A percentile compares a stretch with the other conserved stretches of the same genome.
phyloP scores from a whole-genome alignment of 2,797 vertebrate species.

The Periparus ater region DNA sequence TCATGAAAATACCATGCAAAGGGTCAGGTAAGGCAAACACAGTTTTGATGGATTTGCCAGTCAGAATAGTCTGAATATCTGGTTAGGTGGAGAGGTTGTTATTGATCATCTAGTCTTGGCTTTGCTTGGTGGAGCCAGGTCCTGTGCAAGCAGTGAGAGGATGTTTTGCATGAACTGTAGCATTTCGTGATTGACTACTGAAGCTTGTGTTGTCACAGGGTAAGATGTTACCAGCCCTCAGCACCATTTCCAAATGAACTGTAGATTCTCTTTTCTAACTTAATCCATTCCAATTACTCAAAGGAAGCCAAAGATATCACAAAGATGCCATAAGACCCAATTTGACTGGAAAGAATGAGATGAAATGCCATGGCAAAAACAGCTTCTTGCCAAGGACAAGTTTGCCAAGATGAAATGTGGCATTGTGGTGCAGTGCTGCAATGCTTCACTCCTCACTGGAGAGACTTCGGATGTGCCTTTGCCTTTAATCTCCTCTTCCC shows the following conservation, averaged over 20 bases:
- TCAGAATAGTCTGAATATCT: neutral
- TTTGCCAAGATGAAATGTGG: neutral
- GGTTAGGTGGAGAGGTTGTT: neutral
- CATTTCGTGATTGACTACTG: neutral
- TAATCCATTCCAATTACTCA: neutral
- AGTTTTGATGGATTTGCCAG: neutral
- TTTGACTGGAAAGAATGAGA: neutral
- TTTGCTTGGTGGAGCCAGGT: neutral
- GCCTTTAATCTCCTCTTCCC: neutral
- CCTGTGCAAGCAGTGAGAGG: neutral
- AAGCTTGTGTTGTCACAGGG: neutral
- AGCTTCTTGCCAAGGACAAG: neutral
- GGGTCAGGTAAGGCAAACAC: neutral
- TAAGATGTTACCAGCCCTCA: neutral
- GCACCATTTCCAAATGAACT: neutral
- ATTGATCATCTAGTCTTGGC: neutral
- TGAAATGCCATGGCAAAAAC: neutral
- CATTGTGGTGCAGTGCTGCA: neutral
- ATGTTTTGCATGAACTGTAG: neutral
- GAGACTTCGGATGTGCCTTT: neutral
- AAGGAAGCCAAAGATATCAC: neutral
- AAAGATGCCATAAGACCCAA: neutral
- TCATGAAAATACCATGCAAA: neutral
- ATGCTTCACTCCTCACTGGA: neutral
- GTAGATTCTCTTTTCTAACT: neutral